Conservation (phyloP, 2,888 invertebrate species). For the Hecatera dysodea region DNA sequence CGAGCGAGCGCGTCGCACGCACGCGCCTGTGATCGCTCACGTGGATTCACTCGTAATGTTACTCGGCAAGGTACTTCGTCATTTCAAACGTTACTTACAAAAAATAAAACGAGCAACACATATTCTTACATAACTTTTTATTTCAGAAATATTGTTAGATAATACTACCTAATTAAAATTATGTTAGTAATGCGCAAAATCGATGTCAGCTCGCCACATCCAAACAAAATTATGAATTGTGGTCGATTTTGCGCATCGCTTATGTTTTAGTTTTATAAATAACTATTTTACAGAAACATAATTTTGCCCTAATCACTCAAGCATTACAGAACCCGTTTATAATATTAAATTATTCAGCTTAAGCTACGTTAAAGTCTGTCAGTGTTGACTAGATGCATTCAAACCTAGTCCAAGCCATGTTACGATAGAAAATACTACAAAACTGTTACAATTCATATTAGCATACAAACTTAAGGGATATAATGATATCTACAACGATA, state of each 20-base stretch:
- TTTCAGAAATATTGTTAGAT: slow-evolving; percentile 58
- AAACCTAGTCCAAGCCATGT: slow-evolving; percentile 66
- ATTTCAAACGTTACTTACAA: slow-evolving; percentile 9
- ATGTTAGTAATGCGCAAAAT: slow-evolving; percentile 64
- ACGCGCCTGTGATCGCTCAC: slow-evolving; percentile 48
- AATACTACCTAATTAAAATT: slow-evolving; percentile 57
- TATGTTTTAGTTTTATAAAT: slow-evolving; percentile 58
- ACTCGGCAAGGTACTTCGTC: slow-evolving; percentile 15
- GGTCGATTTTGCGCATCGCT: slow-evolving; percentile 64
- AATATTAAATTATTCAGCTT: slow-evolving; percentile 39
- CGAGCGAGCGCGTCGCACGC: slow-evolving; percentile 33
- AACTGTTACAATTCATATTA: slow-evolving; percentile 47
- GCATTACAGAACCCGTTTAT: slow-evolving; percentile 47
- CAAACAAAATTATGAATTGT: slow-evolving; percentile 54
- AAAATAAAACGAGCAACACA: slow-evolving; percentile 47
- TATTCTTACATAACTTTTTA: slow-evolving; percentile 55
- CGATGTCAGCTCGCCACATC: slow-evolving; percentile 44
- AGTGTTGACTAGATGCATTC: slow-evolving; percentile 71
- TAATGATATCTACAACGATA: slow-evolving; percentile 79
- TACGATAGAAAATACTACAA: slow-evolving; percentile 45
- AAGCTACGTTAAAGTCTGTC: slow-evolving; percentile 61
- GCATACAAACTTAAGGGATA: slow-evolving; percentile 41
- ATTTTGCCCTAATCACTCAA: slow-evolving; percentile 55
- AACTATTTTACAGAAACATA: slow-evolving; percentile 61
- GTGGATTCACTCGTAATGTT: slow-evolving; percentile 29